Percentiles rank a stretch among this genome's conserved stretches.
Conservation (phyloP, 2,797 vertebrate species). For the Streptopelia turtur region DNA sequence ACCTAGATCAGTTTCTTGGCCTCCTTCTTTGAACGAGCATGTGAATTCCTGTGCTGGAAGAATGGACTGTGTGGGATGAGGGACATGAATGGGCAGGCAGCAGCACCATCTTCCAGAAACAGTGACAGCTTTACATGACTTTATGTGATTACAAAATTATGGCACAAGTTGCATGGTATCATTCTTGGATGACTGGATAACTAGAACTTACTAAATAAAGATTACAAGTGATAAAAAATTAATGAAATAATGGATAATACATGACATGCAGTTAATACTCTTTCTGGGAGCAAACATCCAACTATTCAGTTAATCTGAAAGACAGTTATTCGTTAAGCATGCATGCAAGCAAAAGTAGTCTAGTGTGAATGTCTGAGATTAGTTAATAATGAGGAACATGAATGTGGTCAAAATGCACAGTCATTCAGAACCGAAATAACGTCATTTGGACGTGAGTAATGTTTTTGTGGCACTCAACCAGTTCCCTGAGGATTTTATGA, state of each 20-base stretch:
- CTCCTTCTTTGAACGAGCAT: background rate
- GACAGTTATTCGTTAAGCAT: background rate
- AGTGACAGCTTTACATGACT: background rate
- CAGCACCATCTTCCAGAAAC: background rate
- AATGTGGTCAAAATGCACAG: background rate
- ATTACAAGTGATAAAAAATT: conserved; percentile 19
- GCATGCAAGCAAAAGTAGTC: background rate
- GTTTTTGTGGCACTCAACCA: background rate
- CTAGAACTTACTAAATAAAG: background rate
- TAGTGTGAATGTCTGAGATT: background rate
- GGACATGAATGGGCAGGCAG: background rate
- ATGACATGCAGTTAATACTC: background rate
- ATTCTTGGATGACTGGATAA: background rate
- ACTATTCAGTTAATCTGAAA: background rate
- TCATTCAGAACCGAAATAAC: background rate
- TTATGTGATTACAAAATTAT: background rate
- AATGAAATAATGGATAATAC: background rate
- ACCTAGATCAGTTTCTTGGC: background rate
- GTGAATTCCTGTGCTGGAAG: background rate
- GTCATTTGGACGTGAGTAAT: background rate
- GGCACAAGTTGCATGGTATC: background rate
- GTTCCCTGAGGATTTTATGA: background rate
- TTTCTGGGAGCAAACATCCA: background rate
- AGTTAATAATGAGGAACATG: background rate
- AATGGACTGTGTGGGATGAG: background rate